These are phyloP conservation scores for Cephus rjabovi DNA, from an alignment of 2,888 invertebrate genomes.

Conservation along the genomic window DNA sequence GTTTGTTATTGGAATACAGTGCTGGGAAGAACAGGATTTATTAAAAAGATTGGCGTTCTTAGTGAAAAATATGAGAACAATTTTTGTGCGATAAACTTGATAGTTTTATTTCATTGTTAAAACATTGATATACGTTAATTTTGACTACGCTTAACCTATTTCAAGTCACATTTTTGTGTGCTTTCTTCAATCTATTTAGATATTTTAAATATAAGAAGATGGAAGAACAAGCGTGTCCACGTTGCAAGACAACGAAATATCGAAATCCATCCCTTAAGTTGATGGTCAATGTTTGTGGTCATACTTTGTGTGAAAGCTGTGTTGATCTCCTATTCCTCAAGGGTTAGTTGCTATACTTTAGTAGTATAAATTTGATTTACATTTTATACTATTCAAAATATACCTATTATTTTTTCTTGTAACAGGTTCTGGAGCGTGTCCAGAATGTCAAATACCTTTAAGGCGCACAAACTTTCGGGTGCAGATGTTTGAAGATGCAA, in stretches of 20 bases:
- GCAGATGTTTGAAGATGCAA: conserved; percentile 95
- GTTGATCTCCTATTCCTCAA: conserved; percentile 96
- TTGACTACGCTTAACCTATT: background rate
- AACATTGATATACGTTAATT: background rate
- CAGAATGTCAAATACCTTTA: conserved; percentile 90
- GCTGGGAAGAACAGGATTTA: background rate
- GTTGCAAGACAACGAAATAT: conserved; percentile 97
- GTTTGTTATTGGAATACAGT: background rate
- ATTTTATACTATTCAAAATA: background rate
- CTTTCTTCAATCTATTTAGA: background rate
- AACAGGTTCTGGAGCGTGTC: conserved; percentile 91
- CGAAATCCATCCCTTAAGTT: conserved; percentile 95
- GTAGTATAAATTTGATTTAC: background rate
- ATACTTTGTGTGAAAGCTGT: conserved; percentile 97
- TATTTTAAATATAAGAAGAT: conserved; percentile 60
- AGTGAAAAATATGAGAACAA: background rate
- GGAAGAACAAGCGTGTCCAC: conserved; percentile 91
- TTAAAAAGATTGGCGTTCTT: background rate
- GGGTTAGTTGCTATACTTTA: conserved; percentile 70
- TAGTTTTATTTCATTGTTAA: background rate
- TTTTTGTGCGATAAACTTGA: background rate
- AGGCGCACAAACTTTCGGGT: conserved; percentile 91
- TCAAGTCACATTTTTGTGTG: background rate
- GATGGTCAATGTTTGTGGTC: conserved; percentile 98
- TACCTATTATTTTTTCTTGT: conserved; percentile 23